Evolutionary conservation across 2,797 vertebrate species (phyloP).

Genomic region (Orientallactaga sibirica): DNA sequence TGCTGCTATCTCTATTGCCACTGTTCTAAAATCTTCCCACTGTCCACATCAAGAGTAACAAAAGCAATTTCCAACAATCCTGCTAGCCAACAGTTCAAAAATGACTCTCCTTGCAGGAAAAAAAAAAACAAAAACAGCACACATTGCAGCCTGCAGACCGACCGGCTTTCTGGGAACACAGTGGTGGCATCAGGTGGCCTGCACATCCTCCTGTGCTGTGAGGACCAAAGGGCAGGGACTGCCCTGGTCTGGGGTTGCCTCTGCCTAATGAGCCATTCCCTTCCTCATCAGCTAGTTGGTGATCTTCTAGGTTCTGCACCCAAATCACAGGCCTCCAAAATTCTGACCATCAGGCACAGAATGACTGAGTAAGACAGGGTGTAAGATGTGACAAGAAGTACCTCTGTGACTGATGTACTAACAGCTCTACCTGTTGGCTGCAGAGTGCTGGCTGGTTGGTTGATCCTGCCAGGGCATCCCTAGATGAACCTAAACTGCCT

Average conservation of each 20-base stretch:
- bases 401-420: background rate
- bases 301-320: background rate
- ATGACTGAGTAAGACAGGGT: background rate
- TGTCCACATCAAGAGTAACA: slow-evolving; percentile 63
- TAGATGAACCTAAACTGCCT: background rate
- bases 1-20: slow-evolving; percentile 67
- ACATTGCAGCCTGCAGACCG: background rate
- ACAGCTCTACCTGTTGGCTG: background rate
- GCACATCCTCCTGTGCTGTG: background rate
- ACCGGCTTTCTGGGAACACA: background rate
- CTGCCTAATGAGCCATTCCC: background rate
- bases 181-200: background rate
- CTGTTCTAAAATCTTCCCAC: slow-evolving; percentile 68
- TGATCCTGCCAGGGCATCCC: background rate
- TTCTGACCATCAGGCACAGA: slow-evolving; percentile 20
- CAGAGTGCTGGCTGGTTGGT: background rate
- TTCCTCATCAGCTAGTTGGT: background rate
- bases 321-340: background rate
- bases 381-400: background rate
- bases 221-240: background rate
- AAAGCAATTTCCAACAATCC: slow-evolving; percentile 77
- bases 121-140: background rate
- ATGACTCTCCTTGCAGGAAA: slow-evolving; percentile 45
- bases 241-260: no score
- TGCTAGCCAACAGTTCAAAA: slow-evolving; percentile 62